Evolutionary conservation across 2,113 vertebrate species (phyloP).

Genomic region (Sciurus niger): DNA sequence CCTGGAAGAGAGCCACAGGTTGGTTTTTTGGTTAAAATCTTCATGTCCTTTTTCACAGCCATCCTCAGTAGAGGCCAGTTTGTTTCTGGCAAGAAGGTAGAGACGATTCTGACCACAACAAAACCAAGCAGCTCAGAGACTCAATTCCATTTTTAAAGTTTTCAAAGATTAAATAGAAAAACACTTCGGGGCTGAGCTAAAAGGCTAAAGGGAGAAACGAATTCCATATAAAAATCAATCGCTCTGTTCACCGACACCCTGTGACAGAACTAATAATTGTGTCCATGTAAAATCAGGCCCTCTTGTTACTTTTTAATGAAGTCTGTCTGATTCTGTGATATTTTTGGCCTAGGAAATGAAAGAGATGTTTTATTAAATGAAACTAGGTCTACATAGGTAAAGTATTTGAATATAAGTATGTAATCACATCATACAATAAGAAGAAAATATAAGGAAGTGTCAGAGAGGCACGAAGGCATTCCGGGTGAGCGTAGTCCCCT

Average conservation of each 20-base stretch:
- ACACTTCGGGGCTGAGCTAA: conserved; percentile 56
- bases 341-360: conserved; percentile 86
- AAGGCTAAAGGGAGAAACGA: conserved; percentile 70
- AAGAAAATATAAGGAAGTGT: conserved; percentile 16
- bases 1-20: neutral
- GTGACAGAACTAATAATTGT: conserved; percentile 86
- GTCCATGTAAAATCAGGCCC: conserved; percentile 85
- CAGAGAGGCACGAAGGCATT: neutral
- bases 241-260: conserved; percentile 78
- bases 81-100: conserved; percentile 22
- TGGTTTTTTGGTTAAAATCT: conserved; percentile 44
- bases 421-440: conserved; percentile 1
- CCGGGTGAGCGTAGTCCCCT: neutral
- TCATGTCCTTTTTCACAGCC: neutral
- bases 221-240: conserved; percentile 81
- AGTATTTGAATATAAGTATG: conserved; percentile 38
- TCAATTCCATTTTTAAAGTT: conserved; percentile 65
- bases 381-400: conserved; percentile 77
- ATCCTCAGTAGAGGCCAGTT: conserved; percentile 7
- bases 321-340: conserved; percentile 86
- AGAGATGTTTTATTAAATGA: conserved; percentile 86
- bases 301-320: conserved; percentile 87
- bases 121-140: neutral
- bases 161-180: conserved; percentile 68
- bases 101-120: neutral